Conservation (phyloP, 2,113 vertebrate genomes). For the Gobiocypris rarus region DNA sequence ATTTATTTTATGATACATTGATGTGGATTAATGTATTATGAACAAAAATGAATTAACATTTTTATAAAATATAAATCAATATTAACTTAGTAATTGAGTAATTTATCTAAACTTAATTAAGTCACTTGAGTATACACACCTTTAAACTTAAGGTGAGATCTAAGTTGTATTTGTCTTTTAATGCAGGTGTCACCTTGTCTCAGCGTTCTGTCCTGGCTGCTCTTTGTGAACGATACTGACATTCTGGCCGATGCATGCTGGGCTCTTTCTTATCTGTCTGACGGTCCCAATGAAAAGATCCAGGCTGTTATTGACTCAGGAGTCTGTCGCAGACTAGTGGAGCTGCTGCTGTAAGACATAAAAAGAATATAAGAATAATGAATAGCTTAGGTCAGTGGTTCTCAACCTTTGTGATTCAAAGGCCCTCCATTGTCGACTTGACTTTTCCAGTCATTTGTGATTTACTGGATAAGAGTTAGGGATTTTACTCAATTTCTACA, state of each 20-base stretch:
- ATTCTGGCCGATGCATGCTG: conserved; percentile 97
- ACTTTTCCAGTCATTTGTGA: too few relatives aligned
- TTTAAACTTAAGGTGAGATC: neutral
- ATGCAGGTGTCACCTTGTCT: conserved; percentile 94
- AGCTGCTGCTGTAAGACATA: conserved; percentile 89
- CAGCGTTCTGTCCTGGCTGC: conserved; percentile 94
- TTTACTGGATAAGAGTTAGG: too few relatives aligned
- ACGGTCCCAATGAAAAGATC: conserved; percentile 98
- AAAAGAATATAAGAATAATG: neutral
- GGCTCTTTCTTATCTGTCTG: conserved; percentile 96
- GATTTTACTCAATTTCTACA: neutral
- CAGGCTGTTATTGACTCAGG: conserved; percentile 98
- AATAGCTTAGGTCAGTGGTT: neutral
- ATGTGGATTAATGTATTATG: too few relatives aligned
- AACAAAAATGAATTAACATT: too few relatives aligned
- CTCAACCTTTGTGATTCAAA: neutral
- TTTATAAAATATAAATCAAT: too few relatives aligned
- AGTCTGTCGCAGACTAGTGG: conserved; percentile 96
- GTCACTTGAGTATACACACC: neutral
- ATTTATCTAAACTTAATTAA: neutral
- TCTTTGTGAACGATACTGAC: conserved; percentile 96
- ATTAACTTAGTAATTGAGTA: too few relatives aligned
- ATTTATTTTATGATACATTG: too few relatives aligned
- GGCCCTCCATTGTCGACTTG: neutral
- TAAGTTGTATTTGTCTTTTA: conserved; percentile 43